Evolutionary conservation across 2,113 vertebrate species (phyloP).

Genomic region (Isurus oxyrinchus): DNA sequence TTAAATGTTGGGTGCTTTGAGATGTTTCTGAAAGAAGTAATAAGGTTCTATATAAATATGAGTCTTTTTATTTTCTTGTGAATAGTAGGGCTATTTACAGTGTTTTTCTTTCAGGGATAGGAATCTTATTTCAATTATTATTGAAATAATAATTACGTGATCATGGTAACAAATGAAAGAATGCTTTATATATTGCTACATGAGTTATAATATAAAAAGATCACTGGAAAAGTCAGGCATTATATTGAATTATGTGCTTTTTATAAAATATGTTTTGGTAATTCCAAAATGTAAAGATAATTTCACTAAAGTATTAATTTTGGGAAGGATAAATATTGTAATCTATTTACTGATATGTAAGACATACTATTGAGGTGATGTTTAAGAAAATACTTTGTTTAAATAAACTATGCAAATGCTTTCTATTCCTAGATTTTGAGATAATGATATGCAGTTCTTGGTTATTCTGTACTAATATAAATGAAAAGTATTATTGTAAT

Average conservation of each 20-base stretch:
- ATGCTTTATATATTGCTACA: background rate
- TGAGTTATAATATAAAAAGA: background rate
- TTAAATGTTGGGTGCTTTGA: background rate
- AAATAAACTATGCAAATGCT: background rate
- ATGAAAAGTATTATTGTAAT: background rate
- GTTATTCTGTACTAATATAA: background rate
- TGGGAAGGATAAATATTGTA: background rate
- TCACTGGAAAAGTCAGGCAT: background rate
- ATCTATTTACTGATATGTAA: background rate
- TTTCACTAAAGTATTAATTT: background rate
- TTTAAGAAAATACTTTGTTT: background rate
- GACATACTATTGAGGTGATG: background rate
- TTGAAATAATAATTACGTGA: background rate
- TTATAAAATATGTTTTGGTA: background rate
- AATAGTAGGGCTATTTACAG: background rate
- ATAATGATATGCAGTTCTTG: background rate
- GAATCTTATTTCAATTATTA: background rate
- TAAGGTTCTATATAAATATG: background rate
- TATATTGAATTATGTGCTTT: background rate
- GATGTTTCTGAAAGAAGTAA: background rate
- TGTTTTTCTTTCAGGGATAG: background rate
- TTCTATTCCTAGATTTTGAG: background rate
- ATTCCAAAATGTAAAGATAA: background rate
- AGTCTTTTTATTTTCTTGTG: background rate
- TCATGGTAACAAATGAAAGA: background rate